These are phyloP conservation scores for Tamandua tetradactyla DNA, from an alignment of 2,797 vertebrate species.

Conservation along the genomic window DNA sequence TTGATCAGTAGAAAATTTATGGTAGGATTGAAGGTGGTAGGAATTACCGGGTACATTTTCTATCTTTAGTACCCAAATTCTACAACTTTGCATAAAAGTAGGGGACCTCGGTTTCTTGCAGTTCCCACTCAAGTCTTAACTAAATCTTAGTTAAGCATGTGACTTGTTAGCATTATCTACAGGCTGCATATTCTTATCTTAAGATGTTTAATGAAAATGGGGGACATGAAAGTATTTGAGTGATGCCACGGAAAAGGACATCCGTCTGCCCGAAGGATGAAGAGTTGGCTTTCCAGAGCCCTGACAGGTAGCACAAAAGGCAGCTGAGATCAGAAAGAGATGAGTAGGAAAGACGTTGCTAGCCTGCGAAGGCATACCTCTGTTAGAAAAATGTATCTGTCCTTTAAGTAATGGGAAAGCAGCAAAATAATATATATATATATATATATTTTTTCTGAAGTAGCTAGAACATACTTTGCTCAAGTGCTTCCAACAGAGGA, in stretches of 20 bases:
- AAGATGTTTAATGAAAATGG: slow-evolving; percentile 17
- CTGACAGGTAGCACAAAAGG: neutral
- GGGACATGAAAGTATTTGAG: neutral
- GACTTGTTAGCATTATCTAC: neutral
- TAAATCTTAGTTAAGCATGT: slow-evolving; percentile 11
- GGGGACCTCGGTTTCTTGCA: neutral
- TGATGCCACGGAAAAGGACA: neutral
- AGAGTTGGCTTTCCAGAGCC: neutral
- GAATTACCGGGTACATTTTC: neutral
- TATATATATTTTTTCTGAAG: slow-evolving; percentile 1
- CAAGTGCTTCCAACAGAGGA: neutral
- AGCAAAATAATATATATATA: neutral
- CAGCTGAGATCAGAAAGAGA: neutral
- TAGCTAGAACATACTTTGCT: slow-evolving; percentile 18
- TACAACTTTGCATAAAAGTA: neutral
- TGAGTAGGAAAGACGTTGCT: neutral
- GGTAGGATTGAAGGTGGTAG: neutral
- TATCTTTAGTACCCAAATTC: neutral
- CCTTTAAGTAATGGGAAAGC: neutral
- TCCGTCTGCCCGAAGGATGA: neutral
- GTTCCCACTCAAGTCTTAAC: neutral
- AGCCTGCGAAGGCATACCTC: neutral
- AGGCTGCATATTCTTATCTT: neutral
- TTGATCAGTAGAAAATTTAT: neutral
- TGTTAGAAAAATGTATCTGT: neutral